phyloP scores from a whole-genome alignment of 2,888 invertebrate genomes.

The Agrochola circellaris region DNA sequence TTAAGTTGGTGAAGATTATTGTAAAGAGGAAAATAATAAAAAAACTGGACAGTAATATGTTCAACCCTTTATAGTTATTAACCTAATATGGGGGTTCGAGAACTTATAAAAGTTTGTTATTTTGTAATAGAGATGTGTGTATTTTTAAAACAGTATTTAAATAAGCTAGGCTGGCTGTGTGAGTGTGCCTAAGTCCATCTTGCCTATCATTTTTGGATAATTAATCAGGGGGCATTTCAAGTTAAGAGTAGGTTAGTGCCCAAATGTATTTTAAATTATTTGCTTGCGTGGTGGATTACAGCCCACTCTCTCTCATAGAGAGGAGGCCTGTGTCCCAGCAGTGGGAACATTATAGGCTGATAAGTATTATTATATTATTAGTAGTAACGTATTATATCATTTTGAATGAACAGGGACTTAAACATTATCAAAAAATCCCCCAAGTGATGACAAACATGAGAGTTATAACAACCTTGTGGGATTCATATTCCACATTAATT shows the following conservation, averaged over 20 bases:
- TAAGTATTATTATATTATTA: too few relatives aligned
- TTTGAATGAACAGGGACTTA: not conserved
- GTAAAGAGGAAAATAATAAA: not conserved
- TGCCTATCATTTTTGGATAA: not conserved
- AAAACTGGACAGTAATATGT: too few relatives aligned
- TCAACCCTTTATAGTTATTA: not conserved
- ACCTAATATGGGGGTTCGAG: not conserved
- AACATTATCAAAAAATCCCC: not conserved
- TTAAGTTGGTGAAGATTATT: not conserved
- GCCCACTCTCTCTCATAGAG: too few relatives aligned
- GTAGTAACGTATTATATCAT: not conserved
- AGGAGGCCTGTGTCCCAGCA: too few relatives aligned
- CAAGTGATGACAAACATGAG: not conserved
- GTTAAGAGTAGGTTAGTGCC: not conserved
- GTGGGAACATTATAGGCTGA: too few relatives aligned
- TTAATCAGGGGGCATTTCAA: too few relatives aligned
- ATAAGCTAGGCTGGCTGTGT: not conserved
- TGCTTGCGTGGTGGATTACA: too few relatives aligned
- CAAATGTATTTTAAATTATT: not conserved
- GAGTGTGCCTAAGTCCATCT: not conserved
- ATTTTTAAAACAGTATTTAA: not conserved
- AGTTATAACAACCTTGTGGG: not conserved
- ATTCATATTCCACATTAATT: not conserved
- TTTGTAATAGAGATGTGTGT: not conserved
- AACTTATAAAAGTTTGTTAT: not conserved